Conservation (phyloP, 2,797 vertebrate species). For the Aselliscus stoliczkanus region DNA sequence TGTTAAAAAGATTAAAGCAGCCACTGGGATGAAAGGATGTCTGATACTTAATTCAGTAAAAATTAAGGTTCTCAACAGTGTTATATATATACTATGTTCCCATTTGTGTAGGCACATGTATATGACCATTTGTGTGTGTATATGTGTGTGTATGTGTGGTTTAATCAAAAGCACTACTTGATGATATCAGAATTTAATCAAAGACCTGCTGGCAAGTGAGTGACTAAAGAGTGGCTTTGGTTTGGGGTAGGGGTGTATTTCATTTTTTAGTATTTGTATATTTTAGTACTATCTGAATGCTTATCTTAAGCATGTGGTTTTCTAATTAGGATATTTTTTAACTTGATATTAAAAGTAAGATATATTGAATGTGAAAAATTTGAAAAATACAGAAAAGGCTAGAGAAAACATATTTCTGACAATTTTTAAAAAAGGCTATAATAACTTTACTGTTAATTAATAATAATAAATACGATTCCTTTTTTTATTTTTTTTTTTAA, state of each 20-base stretch:
- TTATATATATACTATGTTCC: rapidly evolving
- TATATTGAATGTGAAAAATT: background rate
- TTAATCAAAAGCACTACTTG: background rate
- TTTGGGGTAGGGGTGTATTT: too few species aligned
- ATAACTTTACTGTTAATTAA: background rate
- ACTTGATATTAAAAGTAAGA: background rate
- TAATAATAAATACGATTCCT: background rate
- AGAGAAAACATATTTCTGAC: background rate
- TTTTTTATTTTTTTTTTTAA: too few species aligned
- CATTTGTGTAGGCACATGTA: background rate
- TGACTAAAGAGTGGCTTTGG: background rate
- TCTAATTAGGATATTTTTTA: background rate
- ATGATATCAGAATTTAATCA: background rate
- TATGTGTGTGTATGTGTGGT: too few species aligned
- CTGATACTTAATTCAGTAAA: background rate
- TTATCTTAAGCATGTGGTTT: background rate
- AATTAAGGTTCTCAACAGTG: background rate
- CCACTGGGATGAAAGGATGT: background rate
- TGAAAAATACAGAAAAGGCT: background rate
- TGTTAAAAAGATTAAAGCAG: background rate
- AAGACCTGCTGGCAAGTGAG: background rate
- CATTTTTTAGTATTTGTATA: background rate
- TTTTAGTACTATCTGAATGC: background rate
- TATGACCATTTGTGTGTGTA: rapidly evolving
- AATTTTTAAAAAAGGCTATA: background rate